Evolutionary conservation across 2,888 invertebrate species (phyloP).

Genomic region (Amorpha juglandis): DNA sequence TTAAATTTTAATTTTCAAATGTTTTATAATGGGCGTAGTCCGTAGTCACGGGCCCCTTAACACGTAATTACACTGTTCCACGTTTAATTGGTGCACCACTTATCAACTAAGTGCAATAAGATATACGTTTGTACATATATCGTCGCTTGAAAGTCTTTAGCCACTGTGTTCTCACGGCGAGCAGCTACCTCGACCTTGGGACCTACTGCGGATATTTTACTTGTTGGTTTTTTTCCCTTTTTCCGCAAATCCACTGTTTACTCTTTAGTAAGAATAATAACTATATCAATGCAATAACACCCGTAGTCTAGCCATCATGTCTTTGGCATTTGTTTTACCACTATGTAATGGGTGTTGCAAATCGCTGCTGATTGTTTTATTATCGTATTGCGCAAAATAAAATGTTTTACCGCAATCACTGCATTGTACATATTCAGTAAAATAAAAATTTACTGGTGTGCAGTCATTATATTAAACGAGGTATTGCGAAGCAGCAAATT

Average conservation of each 20-base stretch:
- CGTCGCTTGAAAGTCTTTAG: constrained; percentile 71
- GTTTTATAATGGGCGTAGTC: neutral
- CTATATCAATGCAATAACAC: constrained; percentile 30
- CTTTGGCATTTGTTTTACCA: constrained; percentile 43
- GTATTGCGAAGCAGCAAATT: constrained; percentile 32
- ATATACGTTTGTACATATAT: constrained; percentile 50
- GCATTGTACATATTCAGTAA: neutral
- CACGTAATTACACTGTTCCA: neutral
- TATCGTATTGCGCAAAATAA: constrained; percentile 29
- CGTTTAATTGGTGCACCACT: neutral
- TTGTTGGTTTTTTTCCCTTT: constrained; percentile 65
- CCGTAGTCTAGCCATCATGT: constrained; percentile 43
- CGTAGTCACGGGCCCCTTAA: neutral
- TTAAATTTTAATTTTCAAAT: neutral
- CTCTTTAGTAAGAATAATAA: constrained; percentile 49
- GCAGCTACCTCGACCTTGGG: constrained; percentile 75
- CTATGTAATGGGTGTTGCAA: constrained; percentile 15
- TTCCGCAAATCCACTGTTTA: constrained; percentile 68
- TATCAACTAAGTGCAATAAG: constrained; percentile 46
- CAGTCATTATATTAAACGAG: neutral
- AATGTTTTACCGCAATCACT: neutral
- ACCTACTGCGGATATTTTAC: constrained; percentile 72
- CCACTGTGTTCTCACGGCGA: constrained; percentile 68
- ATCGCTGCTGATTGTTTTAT: constrained; percentile 29
- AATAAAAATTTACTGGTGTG: constrained; percentile 8